These are phyloP conservation scores for Copidosoma aretas DNA, from an alignment of 2,888 invertebrate species.

Conservation along the genomic window DNA sequence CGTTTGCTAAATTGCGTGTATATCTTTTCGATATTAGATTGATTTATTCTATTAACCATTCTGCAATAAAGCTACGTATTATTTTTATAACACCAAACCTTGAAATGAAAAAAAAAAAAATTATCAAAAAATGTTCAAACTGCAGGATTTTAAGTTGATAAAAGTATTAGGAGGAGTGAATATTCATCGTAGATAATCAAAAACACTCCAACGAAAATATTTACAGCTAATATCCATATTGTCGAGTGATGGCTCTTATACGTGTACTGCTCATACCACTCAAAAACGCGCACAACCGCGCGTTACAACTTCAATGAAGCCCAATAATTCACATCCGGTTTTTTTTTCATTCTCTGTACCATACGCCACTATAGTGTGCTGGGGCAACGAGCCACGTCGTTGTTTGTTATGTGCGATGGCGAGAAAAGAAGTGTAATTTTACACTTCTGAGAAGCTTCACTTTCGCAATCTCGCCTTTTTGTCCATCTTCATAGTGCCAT, in stretches of 20 bases:
- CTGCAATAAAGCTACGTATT: no score
- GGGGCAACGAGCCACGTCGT: constrained; percentile 6
- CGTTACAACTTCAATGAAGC: constrained; percentile 36
- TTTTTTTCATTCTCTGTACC: constrained; percentile 19
- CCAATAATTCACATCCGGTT: constrained; percentile 40
- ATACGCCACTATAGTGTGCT: background rate
- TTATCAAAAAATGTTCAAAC: no score
- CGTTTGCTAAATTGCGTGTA: no score
- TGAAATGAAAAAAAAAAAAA: no score
- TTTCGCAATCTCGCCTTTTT: background rate
- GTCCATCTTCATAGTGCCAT: background rate
- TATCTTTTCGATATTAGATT: no score
- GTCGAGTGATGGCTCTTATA: background rate
- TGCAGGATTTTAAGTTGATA: no score
- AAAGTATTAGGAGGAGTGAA: no score
- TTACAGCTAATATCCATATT: background rate
- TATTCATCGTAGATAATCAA: background rate
- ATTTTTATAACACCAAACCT: no score
- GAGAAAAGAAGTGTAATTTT: constrained; percentile 8
- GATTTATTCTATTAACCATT: no score
- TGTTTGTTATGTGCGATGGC: constrained; percentile 11
- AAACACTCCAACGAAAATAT: background rate
- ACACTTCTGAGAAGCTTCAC: constrained; percentile 4
- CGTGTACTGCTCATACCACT: background rate
- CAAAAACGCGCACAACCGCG: constrained; percentile 21